Conservation (phyloP, 2,888 invertebrate genomes). For the Agrilus cyanescens region DNA sequence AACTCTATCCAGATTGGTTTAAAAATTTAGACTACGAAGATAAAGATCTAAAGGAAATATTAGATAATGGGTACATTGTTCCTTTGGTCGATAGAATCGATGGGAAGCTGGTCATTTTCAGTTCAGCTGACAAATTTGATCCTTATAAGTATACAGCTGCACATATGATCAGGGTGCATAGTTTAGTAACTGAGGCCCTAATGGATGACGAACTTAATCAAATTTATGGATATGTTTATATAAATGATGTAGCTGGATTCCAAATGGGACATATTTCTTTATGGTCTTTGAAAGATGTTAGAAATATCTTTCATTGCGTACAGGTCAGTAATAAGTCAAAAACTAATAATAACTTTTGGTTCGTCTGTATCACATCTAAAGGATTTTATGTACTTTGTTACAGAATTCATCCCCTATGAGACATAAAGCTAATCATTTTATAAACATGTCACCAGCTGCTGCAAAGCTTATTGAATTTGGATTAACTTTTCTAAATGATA, state of each 20-base stretch:
- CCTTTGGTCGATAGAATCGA: slow-evolving; percentile 64
- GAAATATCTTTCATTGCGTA: slow-evolving; percentile 65
- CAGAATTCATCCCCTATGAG: slow-evolving; percentile 84
- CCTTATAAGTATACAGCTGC: slow-evolving; percentile 50
- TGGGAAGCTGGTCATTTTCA: slow-evolving; percentile 68
- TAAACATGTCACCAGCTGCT: slow-evolving; percentile 73
- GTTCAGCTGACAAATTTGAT: slow-evolving; percentile 56
- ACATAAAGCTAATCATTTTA: slow-evolving; percentile 78
- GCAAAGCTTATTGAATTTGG: slow-evolving; percentile 74
- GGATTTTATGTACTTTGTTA: slow-evolving; percentile 21
- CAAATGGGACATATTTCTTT: slow-evolving; percentile 73
- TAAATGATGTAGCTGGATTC: slow-evolving; percentile 72
- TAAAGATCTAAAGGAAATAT: slow-evolving; percentile 65
- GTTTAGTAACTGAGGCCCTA: slow-evolving; percentile 71
- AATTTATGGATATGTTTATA: slow-evolving; percentile 72
- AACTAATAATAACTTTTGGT: too few relatives aligned
- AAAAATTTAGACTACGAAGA: slow-evolving; percentile 68
- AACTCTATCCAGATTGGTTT: slow-evolving; percentile 80
- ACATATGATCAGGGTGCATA: slow-evolving; percentile 76
- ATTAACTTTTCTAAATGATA: slow-evolving; percentile 70
- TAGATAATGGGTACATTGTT: slow-evolving; percentile 68
- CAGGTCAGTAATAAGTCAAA: slow-evolving; percentile 46
- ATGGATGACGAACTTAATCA: slow-evolving; percentile 78
- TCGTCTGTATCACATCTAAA: too few relatives aligned
- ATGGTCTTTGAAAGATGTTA: slow-evolving; percentile 70